Evolutionary conservation across 1,140 invertebrate genomes (phyloP), one percentile per base, ranked within the genome.

Genomic region (Drosophila murphyi): DNA sequence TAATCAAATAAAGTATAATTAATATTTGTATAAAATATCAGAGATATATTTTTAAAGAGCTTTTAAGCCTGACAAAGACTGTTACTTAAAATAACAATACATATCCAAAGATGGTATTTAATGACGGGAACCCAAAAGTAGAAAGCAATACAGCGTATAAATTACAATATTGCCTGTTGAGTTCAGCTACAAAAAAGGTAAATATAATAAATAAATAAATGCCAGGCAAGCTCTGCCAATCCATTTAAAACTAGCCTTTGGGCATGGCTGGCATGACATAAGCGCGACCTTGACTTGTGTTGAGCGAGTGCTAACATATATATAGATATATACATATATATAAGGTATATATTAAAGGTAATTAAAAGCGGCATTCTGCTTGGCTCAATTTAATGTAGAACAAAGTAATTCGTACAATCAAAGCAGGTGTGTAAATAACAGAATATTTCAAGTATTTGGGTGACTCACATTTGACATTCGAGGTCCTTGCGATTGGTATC

Each of bases 211-310:
- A 20, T 20, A 20, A 20, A 20, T 20, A 28, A 47, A 29, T 3
- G 41, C 28, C 4, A 48, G 7, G 7, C 5, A 7, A 31, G 20
- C 31, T 39, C 39, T 43, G 28, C 8, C 57, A 60, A 61, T 28
- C 72, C 41, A 56, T 51, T 70, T 52, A 62, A 67, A 69, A 56
- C 6, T 2, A 4, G 69, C 45, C 59, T 65, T 37, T 39, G 65
- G 56, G 2, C 20, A 20, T 1, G 60, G 45, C 5, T 43, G 55
- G 52, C 50, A 57, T 87, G 82, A 87, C 82, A 82, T 87, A 80
- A 87, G 74, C 55, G 59, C 68, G 55, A 86, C 78, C 82, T 82
- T 82, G 82, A 70, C 59, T 70, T 61, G 61, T 51, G 39, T 43
- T 45, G 12, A 51, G 41, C 47, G 12, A 51, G 67, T 64, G 48